Base-by-base conservation (phyloP, 23 tunicate species). In the Trididemnum miniatum region DNA sequence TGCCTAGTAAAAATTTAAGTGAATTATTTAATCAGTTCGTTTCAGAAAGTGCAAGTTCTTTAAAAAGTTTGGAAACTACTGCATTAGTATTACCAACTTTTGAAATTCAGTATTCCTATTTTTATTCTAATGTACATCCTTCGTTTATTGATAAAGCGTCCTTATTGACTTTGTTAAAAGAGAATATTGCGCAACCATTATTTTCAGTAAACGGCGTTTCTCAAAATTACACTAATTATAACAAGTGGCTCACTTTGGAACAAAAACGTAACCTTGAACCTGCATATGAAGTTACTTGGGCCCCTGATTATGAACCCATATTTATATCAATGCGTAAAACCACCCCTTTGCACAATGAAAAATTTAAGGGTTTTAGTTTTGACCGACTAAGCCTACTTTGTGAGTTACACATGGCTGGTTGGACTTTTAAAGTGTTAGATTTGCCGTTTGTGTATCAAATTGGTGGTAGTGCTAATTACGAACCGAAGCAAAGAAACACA, bases 371-470 rank as follows among this genome's bases (percentile, higher is more conserved):
- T 72, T 71, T 23, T 35, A 76, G 81, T 12, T 72, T 81, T 72
- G 59, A 87, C 50, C 73, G 91, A 5, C 3, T 87, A 0, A 87
- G 91, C 59, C 86, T 64, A 31, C 28, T 81, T 1, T 87, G 91
- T 72, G 91, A 87, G 63, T 20, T 87, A 29, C 73, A 74, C 26
- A 33, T 78, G 4, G 65, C 76, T 0, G 91, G 73, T 12, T 87
- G 69, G 64, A 39, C 72, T 22, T 80, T 87, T 39, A 22, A 38
- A 25, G 84, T 87, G 28, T 65, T 87, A 3, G 65, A 81, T 44
- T 35, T 30, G 24, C 76, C 72, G 30, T 87, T 87, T 80, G 30
- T 87, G 39, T n/a, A 71, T 26, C 85, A 73, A 27, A 23, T 81
- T 72, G 91, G 85, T 20, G 28, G 39, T 22, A 15, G 5, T 18